A percentile compares a stretch with the other conserved stretches of the same genome.
phyloP scores from a whole-genome alignment of 2,113 vertebrate species.

The Menura novaehollandiae region DNA sequence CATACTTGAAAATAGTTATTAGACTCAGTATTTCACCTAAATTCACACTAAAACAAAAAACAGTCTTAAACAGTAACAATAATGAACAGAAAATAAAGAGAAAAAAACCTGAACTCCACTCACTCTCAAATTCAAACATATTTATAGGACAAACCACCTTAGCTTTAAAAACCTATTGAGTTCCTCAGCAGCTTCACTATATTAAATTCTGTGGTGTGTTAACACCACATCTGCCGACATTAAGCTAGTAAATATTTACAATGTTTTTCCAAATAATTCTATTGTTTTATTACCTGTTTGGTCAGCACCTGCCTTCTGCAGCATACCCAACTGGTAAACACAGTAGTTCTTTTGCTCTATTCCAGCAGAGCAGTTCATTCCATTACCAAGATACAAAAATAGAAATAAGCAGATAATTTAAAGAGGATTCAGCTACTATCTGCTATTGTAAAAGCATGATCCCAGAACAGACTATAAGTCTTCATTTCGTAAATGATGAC shows the following conservation, averaged over 20 bases:
- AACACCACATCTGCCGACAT: background rate
- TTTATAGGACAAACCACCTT: background rate
- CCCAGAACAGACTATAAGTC: conserved; percentile 37
- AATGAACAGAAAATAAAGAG: background rate
- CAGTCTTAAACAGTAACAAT: background rate
- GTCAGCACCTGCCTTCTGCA: background rate
- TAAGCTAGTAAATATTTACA: background rate
- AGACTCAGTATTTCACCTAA: background rate
- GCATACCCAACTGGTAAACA: conserved; percentile 24
- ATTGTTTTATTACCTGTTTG: conserved; percentile 48
- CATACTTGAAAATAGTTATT: background rate
- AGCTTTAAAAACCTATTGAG: background rate
- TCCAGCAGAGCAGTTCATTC: conserved; percentile 61
- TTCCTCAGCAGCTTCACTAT: background rate
- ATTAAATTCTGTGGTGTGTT: background rate
- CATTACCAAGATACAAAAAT: conserved; percentile 72
- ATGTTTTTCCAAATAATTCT: background rate
- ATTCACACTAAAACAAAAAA: background rate
- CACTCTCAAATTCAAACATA: background rate
- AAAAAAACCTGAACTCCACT: background rate
- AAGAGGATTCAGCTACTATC: conserved; percentile 71
- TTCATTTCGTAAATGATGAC: conserved; percentile 41
- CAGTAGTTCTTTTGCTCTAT: conserved; percentile 18
- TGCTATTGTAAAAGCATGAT: conserved; percentile 66
- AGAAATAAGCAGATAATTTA: conserved; percentile 77